Base-by-base conservation (phyloP, 2,888 invertebrate genomes). In the Ectemnius continuus region DNA sequence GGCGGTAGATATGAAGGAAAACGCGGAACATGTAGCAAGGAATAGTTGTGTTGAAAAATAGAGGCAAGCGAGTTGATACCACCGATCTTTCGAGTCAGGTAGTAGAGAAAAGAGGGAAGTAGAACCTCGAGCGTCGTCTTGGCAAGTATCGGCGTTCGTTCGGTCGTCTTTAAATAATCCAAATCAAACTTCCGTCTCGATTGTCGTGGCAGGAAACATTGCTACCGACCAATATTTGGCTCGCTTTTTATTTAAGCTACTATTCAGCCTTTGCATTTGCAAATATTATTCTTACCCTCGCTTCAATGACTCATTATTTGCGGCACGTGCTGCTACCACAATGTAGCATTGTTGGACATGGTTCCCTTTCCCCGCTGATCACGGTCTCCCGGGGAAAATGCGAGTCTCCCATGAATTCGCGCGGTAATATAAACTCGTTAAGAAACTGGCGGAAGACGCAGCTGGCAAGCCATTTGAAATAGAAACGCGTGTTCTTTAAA, bases 401-500 rank as follows among this genome's bases (percentile, higher is more conserved):
- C 20, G 48, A 63, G 56, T 70, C 69, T 71, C 48, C 66, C 47
- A 57, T 45, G 61, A 57, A 71, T 77, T 82, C 66, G 60, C 67
- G 67, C 75, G 74, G 69, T 76, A 61, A 61, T 77, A 75, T 80
- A 78, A 83, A 61, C 73, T 76, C 69, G 83, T 82, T 84, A 86
- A 83, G 85, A 85, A 84, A 85, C 84, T 85, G 84, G 82, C 86
- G 86, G 87, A 88, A 89, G 87, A 86, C 84, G 88, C 87, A 90
- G 88, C 87, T 86, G 84, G 86, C 82, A 81, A 87, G 85, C 85
- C 88, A 90, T 90, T 90, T 89, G 89, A 90, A 90, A 91, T 90
- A 89, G 89, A 90, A 86, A 84, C 86, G 85, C 76, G 87, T 87
- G 87, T 85, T 84, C 90, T 90, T 90, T 90, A 90, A 91, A 91